phyloP scores from a whole-genome alignment of 2,797 vertebrate genomes.

The Melanotaenia trifasciata region DNA sequence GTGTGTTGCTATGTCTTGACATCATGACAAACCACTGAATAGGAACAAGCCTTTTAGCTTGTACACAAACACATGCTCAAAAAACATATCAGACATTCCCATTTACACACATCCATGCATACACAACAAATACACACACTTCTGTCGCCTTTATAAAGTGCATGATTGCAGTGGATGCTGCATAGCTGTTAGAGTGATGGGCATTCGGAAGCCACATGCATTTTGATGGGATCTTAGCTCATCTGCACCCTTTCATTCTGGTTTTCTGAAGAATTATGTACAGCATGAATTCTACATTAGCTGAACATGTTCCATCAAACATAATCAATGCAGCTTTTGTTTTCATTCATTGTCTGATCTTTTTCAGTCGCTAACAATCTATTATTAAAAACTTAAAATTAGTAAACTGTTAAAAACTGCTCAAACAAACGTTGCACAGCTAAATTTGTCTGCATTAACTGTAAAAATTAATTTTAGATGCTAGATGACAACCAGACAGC shows the following conservation, averaged over 20 bases:
- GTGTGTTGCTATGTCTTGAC: slow-evolving; percentile 41
- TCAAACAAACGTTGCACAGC: not conserved
- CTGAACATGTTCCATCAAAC: not conserved
- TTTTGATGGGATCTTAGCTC: slow-evolving; percentile 57
- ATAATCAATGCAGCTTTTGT: not conserved
- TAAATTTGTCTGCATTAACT: not conserved
- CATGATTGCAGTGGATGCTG: slow-evolving; percentile 53
- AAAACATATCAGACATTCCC: slow-evolving; percentile 15
- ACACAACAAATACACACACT: slow-evolving; percentile 28
- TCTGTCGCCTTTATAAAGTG: slow-evolving; percentile 23
- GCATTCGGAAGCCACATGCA: slow-evolving; percentile 46
- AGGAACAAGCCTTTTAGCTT: slow-evolving; percentile 38
- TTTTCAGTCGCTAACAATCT: not conserved
- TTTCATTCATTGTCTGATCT: not conserved
- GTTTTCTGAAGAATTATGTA: not conserved
- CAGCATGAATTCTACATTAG: slow-evolving; percentile 2
- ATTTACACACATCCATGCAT: slow-evolving; percentile 15
- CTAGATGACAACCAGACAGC: not conserved
- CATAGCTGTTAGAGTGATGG: slow-evolving; percentile 32
- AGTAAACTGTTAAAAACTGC: not conserved
- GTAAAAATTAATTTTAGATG: not conserved
- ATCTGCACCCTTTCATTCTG: slow-evolving; percentile 9
- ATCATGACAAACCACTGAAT: slow-evolving; percentile 51
- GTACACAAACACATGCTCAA: slow-evolving; percentile 17
- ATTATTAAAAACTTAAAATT: not conserved